These are phyloP conservation scores for Germaria angustata DNA, from an alignment of 2,888 invertebrate genomes.

Conservation along the genomic window DNA sequence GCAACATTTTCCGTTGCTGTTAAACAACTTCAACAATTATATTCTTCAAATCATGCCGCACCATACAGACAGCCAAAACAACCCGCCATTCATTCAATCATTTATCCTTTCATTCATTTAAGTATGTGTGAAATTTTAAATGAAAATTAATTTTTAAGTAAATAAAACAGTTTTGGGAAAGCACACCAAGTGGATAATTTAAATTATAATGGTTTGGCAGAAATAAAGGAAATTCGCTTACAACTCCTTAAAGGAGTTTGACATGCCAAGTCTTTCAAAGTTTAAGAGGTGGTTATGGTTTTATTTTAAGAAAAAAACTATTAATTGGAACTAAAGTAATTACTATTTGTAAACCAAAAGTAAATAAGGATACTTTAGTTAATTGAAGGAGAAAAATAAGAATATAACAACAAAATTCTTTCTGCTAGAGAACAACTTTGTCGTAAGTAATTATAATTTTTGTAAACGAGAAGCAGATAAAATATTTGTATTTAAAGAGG, in stretches of 20 bases:
- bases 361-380: slow-evolving; percentile 8
- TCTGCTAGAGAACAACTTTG: neutral
- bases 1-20: neutral
- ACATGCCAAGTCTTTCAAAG: neutral
- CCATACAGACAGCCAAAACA: neutral
- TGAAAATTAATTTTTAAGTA: slow-evolving; percentile 53
- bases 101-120: slow-evolving; percentile 14
- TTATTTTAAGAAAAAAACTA: neutral
- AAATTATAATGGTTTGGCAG: neutral
- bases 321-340: slow-evolving; percentile 2
- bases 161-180: slow-evolving; percentile 48
- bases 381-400: neutral
- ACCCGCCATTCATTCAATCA: neutral
- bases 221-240: slow-evolving; percentile 3
- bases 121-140: slow-evolving; percentile 56
- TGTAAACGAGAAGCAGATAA: neutral
- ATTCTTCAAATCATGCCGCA: neutral
- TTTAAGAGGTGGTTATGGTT: slow-evolving; percentile 1
- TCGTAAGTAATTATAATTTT: neutral
- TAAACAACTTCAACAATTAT: slow-evolving; percentile 7
- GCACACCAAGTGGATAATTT: neutral
- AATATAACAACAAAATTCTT: neutral
- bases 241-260: neutral
- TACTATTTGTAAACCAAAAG: neutral
- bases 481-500: neutral